Base-by-base conservation (phyloP, 2,113 vertebrate genomes). In the Periophthalmodon schlosseri region DNA sequence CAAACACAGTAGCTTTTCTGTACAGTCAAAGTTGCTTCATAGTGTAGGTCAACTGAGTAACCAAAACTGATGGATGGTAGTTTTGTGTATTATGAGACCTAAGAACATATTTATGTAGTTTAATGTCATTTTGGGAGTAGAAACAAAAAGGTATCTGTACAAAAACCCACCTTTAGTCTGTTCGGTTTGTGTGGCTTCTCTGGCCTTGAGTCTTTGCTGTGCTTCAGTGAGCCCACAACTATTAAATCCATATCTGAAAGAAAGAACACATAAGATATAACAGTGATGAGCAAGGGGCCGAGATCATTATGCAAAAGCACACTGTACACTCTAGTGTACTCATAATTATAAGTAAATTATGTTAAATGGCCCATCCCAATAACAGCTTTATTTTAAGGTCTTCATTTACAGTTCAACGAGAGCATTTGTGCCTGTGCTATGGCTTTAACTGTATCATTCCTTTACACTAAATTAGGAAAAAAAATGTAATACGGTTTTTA, bases 171-270 rank as follows among this genome's bases (percentile, higher is more conserved):
- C 95, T 93, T 80, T 78, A 5, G 94, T 95, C 54, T 94, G 93
- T 56, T 81, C 85, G 60, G 75, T 87, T 89, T 99, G 98, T 0
- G 52, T 74, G 28, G 88, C 86, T 74, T 84, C 89, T 18, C 97
- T 94, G 52, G 91, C 92, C 46, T 87, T 90, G 47, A 99, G 88
- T 83, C 97, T 92, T 44, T 75, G 91, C 44, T 93, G 93, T 67
- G 96, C 96, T 0, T 47, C 94, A 0, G 21, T 79, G 0, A 95
- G 81, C 24, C 98, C 98, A 0, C 97, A 96, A 79, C 97, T 99
- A 88, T 99, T 99, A 91, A 99, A 99, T 33, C 98, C 98, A 0
- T 96, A 99, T 78, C 98, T 99, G 85, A 57, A 58, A 63, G 3
- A 64, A 65, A 2, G n/a, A 6, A 65, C 28, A 63, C 33, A 60